Evolutionary conservation across 2,888 invertebrate species (phyloP), one percentile per base, ranked within the genome.

Genomic region (Andrena bucephala): DNA sequence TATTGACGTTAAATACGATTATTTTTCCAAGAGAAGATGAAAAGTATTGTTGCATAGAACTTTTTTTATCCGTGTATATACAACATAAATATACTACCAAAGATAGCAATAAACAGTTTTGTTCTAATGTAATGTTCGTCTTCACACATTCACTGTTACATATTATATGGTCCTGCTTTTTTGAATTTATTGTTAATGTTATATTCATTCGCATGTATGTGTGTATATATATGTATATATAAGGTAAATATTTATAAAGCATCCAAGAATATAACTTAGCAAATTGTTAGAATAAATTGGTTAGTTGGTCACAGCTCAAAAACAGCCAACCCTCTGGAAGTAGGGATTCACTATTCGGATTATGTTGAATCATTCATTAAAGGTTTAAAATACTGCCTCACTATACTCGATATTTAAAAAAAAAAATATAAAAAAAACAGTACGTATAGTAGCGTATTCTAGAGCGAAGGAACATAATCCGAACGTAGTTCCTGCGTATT

Each of bases 141-240:
- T 91, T 90, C 90, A 91, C 89, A 90, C 90, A 89, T 90, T 90
- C 89, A 91, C 91, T 90, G 90, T 90, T 91, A 89, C 91, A 91
- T 89, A 89, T 87, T 89, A 89, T 89, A 90, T 88, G 77, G 63
- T 77, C 57, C 59, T 86, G 54, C 13, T 75, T 81, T 81, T 36
- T 68, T 59, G 73, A 78, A 68, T 74, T 76, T 71, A 62, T 76
- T 81, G 76, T 83, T 71, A 74, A 84, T 79, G 75, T 76, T 81
- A 83, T 87, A 84, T 83, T 81, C 67, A 80, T 86, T 85, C 85
- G 57, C 82, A 86, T 77, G 85, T 78, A 78, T 82, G 71, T 85
- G 77, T 82, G 75, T 83, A 71, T 84, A 84, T 85, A 85, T 89
- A 83, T 81, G 42, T 82, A 77, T 83, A 79, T 81, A 75, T 82